Conservation (phyloP, 2,888 invertebrate species). For the Andrena chrysosceles region DNA sequence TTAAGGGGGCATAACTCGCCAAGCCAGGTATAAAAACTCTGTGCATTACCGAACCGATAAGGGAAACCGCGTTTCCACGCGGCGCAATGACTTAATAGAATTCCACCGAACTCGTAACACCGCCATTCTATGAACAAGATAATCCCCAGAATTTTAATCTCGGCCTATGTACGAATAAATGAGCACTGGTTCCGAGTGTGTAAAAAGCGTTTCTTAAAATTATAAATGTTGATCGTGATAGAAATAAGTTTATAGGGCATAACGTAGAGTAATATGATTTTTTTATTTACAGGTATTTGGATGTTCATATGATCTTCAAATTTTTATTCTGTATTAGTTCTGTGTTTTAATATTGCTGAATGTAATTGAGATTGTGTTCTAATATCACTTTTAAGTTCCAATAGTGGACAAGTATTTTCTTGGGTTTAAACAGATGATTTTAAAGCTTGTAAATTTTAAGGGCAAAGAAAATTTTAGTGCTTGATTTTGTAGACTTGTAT, state of each 20-base stretch:
- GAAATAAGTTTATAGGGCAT: background rate
- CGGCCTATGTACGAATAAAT: background rate
- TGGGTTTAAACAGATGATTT: no score
- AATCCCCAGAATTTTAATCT: background rate
- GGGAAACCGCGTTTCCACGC: constrained; percentile 23
- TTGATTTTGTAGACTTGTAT: no score
- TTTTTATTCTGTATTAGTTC: background rate
- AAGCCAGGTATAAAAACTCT: constrained; percentile 26
- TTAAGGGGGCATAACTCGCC: constrained; percentile 62
- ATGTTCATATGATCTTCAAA: background rate
- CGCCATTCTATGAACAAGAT: background rate
- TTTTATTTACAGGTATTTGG: background rate
- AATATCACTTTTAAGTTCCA: no score
- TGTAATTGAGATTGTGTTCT: no score
- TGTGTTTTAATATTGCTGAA: no score
- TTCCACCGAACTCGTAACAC: constrained; percentile 32
- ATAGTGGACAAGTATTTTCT: no score
- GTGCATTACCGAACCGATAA: constrained; percentile 48
- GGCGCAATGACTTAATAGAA: constrained; percentile 47
- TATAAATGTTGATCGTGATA: background rate
- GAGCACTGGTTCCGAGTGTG: background rate
- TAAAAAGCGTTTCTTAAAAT: background rate
- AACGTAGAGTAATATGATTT: background rate
- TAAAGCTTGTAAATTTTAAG: no score
- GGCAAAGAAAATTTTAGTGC: no score